Conservation (phyloP, 2,888 invertebrate genomes). For the Therioaphis trifolii region DNA sequence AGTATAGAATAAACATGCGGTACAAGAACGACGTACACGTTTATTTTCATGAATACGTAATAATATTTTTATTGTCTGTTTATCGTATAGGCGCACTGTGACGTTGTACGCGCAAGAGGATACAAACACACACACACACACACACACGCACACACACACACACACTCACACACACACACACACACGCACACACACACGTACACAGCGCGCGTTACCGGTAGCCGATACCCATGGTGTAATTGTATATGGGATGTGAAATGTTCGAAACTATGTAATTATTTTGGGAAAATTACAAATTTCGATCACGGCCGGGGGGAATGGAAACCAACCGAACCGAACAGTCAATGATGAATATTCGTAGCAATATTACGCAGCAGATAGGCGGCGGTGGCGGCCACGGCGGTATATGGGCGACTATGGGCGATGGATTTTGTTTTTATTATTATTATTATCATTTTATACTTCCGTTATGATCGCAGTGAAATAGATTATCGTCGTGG, state of each 20-base stretch:
- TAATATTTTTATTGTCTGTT: background rate
- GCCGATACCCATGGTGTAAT: background rate
- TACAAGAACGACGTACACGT: too few species aligned
- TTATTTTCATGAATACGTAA: background rate
- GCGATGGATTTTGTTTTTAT: background rate
- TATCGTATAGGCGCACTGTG: too few species aligned
- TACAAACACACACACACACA: too few species aligned
- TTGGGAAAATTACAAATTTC: slow-evolving; percentile 17
- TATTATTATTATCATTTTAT: background rate
- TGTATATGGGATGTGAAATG: background rate
- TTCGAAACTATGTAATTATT: slow-evolving; percentile 1
- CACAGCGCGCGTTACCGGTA: background rate
- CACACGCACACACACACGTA: too few species aligned
- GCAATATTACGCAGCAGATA: background rate
- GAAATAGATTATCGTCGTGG: too few species aligned
- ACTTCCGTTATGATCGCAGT: background rate
- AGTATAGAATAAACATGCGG: too few species aligned
- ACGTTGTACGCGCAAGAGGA: too few species aligned
- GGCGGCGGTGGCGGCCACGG: background rate
- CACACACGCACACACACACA: too few species aligned
- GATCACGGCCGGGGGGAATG: background rate
- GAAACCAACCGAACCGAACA: slow-evolving; percentile 19
- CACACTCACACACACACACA: too few species aligned
- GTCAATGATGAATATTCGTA: background rate
- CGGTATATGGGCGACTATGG: too few species aligned